phyloP scores from a whole-genome alignment of 2,113 vertebrate genomes.

The Theristicus caerulescens region DNA sequence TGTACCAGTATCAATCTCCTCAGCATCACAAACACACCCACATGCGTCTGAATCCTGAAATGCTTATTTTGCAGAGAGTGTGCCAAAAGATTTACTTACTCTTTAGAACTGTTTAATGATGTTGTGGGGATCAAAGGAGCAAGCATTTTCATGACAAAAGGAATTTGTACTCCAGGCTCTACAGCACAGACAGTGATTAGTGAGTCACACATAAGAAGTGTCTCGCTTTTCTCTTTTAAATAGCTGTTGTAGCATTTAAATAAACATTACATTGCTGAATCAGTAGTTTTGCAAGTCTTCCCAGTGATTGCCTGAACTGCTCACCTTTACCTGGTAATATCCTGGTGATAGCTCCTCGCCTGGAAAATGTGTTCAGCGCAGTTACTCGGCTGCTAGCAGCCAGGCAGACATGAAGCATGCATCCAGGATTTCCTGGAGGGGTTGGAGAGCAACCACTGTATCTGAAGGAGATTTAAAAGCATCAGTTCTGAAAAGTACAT shows the following conservation, averaged over 20 bases:
- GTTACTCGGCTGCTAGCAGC: not conserved
- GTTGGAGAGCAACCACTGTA: not conserved
- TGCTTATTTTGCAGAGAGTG: conserved; percentile 49
- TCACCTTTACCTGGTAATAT: conserved; percentile 33
- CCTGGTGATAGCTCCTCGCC: not conserved
- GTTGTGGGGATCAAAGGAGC: conserved; percentile 70
- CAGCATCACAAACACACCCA: conserved; percentile 63
- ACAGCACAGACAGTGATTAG: conserved; percentile 70
- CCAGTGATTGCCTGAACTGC: not conserved
- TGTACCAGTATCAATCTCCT: conserved; percentile 59
- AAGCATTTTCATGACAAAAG: conserved; percentile 73
- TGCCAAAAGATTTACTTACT: conserved; percentile 73
- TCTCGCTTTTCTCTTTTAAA: conserved; percentile 53
- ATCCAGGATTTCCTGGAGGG: not conserved
- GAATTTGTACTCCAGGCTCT: conserved; percentile 64
- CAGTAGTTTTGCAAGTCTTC: not conserved
- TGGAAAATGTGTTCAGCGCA: not conserved
- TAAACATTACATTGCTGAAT: conserved; percentile 54
- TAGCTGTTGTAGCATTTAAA: conserved; percentile 54
- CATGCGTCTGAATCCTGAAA: conserved; percentile 43
- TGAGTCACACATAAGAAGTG: conserved; percentile 60
- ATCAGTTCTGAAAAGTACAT: not conserved
- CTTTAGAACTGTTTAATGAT: conserved; percentile 67
- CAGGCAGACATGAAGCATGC: not conserved
- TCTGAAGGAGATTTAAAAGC: not conserved